These are phyloP conservation scores for Doryteuthis pealeii DNA, from an alignment of 1,140 invertebrate species.

Conservation along the genomic window DNA sequence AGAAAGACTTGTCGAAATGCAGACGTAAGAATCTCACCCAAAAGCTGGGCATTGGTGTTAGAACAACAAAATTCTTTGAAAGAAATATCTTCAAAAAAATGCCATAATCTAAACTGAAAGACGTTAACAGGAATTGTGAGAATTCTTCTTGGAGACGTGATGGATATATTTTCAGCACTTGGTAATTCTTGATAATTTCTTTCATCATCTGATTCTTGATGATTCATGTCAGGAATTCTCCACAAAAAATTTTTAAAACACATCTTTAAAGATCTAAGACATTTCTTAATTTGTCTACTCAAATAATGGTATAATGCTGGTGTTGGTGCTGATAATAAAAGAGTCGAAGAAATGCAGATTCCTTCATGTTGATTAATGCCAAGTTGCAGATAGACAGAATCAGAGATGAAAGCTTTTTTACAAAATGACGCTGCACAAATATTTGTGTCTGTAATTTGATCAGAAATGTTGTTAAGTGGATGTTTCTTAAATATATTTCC, in stretches of 20 bases:
- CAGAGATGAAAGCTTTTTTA: neutral
- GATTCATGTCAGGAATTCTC: too few species aligned
- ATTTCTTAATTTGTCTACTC: neutral
- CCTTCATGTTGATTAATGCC: neutral
- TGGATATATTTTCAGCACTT: neutral
- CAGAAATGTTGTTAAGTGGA: neutral
- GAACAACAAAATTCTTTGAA: neutral
- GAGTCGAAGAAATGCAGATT: neutral
- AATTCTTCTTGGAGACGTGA: neutral
- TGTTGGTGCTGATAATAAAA: conserved; percentile 4
- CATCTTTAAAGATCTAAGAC: neutral
- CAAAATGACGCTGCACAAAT: neutral
- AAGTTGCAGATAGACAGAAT: neutral
- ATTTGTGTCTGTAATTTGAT: neutral
- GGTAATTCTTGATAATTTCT: too few species aligned
- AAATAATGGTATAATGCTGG: neutral
- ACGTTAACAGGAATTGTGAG: neutral
- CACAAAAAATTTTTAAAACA: neutral
- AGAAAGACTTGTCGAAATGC: neutral
- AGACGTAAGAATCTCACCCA: neutral
- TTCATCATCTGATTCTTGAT: neutral
- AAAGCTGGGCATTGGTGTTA: neutral
- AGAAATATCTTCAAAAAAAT: neutral
- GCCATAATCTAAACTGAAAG: neutral
- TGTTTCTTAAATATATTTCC: neutral